These are phyloP conservation scores for Cossypha niveicapilla DNA, from an alignment of 2,797 vertebrate genomes.

Conservation along the genomic window DNA sequence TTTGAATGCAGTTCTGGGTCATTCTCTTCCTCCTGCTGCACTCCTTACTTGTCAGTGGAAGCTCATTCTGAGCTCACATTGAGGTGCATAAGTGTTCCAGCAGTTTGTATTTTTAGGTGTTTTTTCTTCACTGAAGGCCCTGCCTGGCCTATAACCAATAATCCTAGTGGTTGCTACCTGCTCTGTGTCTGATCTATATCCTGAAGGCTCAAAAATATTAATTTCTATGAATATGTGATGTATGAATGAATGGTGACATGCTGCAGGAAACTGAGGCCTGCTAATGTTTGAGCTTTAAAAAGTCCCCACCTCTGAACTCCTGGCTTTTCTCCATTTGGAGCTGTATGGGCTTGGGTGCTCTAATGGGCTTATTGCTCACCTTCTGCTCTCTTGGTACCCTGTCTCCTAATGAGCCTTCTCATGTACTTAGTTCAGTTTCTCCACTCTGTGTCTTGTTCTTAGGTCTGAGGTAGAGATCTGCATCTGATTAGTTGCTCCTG, in stretches of 20 bases:
- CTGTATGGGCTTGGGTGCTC: background rate
- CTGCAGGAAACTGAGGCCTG: background rate
- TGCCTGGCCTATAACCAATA: background rate
- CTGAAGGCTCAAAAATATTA: background rate
- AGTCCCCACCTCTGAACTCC: background rate
- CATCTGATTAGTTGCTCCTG: background rate
- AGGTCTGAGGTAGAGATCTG: background rate
- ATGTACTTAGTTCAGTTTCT: background rate
- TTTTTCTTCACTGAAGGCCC: background rate
- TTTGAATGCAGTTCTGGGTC: background rate
- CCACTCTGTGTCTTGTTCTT: background rate
- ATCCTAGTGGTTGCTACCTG: background rate
- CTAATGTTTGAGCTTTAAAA: background rate
- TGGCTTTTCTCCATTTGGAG: background rate
- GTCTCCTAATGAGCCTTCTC: background rate
- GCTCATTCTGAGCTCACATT: fast-evolving
- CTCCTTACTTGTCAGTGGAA: background rate
- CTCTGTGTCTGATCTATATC: background rate
- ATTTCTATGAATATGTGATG: background rate
- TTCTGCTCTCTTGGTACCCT: background rate
- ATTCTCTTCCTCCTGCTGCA: background rate
- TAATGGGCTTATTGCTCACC: background rate
- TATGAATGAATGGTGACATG: background rate
- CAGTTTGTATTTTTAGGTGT: background rate
- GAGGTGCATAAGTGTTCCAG: background rate